phyloP scores from a whole-genome alignment of 1,140 invertebrate species.

The Pentalonia nigronervosa region DNA sequence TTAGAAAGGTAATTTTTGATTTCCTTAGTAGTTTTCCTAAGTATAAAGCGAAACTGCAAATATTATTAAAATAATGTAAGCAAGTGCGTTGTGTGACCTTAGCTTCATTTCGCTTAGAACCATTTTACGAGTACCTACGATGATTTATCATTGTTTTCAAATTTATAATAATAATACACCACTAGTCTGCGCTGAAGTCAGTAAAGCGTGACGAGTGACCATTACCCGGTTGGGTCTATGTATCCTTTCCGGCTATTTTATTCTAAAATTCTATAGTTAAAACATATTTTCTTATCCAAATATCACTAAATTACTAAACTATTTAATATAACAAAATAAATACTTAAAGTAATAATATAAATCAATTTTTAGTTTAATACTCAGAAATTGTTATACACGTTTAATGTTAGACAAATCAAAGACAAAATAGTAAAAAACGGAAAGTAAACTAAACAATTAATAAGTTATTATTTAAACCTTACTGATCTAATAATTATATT shows the following conservation, averaged over 20 bases:
- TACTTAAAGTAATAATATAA: background rate
- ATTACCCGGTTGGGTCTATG: background rate
- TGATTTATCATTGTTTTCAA: constrained; percentile 17
- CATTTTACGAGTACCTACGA: background rate
- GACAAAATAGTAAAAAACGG: background rate
- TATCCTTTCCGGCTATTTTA: constrained; percentile 10
- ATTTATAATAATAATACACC: constrained; percentile 18
- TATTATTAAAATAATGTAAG: background rate
- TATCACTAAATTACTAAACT: background rate
- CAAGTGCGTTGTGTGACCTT: background rate
- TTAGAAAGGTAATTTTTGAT: background rate
- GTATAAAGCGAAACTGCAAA: background rate
- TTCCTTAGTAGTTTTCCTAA: background rate
- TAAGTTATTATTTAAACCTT: background rate
- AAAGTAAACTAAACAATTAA: background rate
- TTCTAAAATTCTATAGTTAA: background rate
- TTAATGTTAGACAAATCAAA: background rate
- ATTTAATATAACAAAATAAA: background rate
- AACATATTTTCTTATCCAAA: constrained; percentile 18
- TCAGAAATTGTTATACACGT: background rate
- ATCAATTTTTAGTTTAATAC: background rate
- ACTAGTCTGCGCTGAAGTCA: constrained; percentile 4
- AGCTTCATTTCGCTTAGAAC: background rate
- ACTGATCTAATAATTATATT: background rate
- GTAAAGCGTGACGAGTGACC: background rate